Base-by-base conservation (phyloP, 2,888 invertebrate genomes). In the Atherix ibis region DNA sequence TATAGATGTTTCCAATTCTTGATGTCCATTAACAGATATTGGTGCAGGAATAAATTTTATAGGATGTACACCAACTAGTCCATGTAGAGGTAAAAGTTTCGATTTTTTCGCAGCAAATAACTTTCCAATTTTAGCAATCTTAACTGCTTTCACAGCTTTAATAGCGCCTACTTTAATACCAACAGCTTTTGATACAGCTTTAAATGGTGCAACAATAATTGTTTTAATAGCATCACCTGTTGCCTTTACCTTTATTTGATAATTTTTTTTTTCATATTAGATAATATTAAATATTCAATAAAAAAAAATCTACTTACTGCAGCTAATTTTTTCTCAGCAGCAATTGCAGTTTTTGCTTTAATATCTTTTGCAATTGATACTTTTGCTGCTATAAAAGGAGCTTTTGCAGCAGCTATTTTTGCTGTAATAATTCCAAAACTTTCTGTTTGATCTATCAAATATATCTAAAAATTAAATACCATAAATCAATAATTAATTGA, bases 401-500 rank as follows among this genome's bases (percentile, higher is more conserved):
- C 31, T 24, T 36, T 36, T 2, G 32, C 36, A 2, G 36, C 36
- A 18, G 31, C 2, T 3, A 36, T n/a, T 22, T 36, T 36, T 5
- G 31, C 27, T 27, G 26, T 22, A 6, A 36, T n/a, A n/a, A n/a
- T n/a, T n/a, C n/a, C n/a, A n/a, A n/a, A n/a, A n/a, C n/a, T n/a
- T n/a, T n/a, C n/a, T n/a, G n/a, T n/a, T n/a, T n/a, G n/a, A n/a
- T n/a, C n/a, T n/a, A n/a, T n/a, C n/a, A n/a, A n/a, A n/a, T n/a
- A n/a, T n/a, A n/a, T n/a, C n/a, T n/a, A n/a, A n/a, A n/a, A n/a
- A n/a, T n/a, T n/a, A n/a, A n/a, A n/a, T n/a, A n/a, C n/a, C n/a
- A n/a, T n/a, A n/a, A n/a, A n/a, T n/a, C n/a, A n/a, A n/a, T n/a
- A n/a, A n/a, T n/a, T n/a, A n/a, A n/a, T n/a, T n/a, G n/a, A n/a